Evolutionary conservation across 1,140 invertebrate species (phyloP).

Genomic region (Caenorhabditis remanei): DNA sequence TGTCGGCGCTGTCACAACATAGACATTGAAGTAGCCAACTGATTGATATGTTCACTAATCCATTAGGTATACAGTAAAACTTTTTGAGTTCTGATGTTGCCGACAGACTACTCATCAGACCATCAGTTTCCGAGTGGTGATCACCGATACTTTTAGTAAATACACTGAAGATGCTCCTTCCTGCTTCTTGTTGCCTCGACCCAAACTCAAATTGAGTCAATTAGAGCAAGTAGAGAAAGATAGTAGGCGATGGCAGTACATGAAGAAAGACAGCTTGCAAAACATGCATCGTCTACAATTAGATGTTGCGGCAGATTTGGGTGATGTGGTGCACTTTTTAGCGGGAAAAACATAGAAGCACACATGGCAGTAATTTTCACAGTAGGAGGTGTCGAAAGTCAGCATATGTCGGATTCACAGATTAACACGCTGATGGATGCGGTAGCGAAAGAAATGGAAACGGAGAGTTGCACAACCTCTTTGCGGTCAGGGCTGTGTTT

Average conservation of each 20-base stretch:
- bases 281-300: constrained; percentile 19
- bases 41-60: constrained; percentile 54
- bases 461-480: constrained; percentile 11
- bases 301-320: constrained; percentile 45
- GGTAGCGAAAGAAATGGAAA: constrained; percentile 20
- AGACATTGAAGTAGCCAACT: constrained; percentile 32
- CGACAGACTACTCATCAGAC: constrained; percentile 32
- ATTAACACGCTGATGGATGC: constrained; percentile 44
- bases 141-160: constrained; percentile 55
- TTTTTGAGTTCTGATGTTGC: constrained; percentile 45
- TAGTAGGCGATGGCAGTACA: neutral
- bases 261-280: constrained; percentile 30
- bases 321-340: constrained; percentile 46
- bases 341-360: neutral
- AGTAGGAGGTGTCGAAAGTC: constrained; percentile 49
- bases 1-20: constrained; percentile 47
- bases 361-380: constrained; percentile 52
- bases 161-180: constrained; percentile 50
- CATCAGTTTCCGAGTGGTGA: constrained; percentile 37
- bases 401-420: constrained; percentile 39
- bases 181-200: constrained; percentile 5
- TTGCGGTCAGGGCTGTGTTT: constrained; percentile 40
- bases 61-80: neutral
- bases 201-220: constrained; percentile 42
- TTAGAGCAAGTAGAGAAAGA: constrained; percentile 48